Evolutionary conservation across 2,888 invertebrate species (phyloP), one percentile per base, ranked within the genome.

Genomic region (Leucozona laternaria): DNA sequence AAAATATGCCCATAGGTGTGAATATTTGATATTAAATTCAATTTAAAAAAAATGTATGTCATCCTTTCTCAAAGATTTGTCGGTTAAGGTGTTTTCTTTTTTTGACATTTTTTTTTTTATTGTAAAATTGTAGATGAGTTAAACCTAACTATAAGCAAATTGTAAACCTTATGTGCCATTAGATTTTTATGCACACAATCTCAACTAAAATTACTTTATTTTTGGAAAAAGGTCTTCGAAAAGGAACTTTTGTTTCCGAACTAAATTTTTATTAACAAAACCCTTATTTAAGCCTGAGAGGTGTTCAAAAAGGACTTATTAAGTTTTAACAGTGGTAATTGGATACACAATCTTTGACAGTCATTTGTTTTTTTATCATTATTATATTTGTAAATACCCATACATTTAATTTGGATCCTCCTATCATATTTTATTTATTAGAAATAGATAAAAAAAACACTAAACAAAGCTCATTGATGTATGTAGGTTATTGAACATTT

Each of bases 401-500:
- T 60, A 28, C 28, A 64, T 20, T 66, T 20, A 48, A 62, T 17
- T 40, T 43, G 45, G 25, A 22, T 40, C 15, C 20, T 58, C 34
- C 11, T 31, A 58, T 60, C 40, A 40, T 62, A 37, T 4, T 25
- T 25, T 5, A n/a, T 20, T 28, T 10, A 22, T 25, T 17, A 37
- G 0, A 22, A 43, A 62, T 40, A 22, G 6, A 50, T 4, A 37
- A 57, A 55, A 55, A 15, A 34, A 45, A 72, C 43, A 55, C 53
- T 43, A 68, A 60, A 34, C 11, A 4, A 60, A 68, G 40, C n/a
- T 73, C 64, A 72, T 62, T 71, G 53, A 72, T 79, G 55, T 55
- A 72, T 37, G 45, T 48, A 72, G 62, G 62, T 48, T 31, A 50
- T 28, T 75, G 17, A 55, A 75, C 48, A 45, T 48, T 37, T 5